A percentile compares a stretch with the other conserved stretches of the same genome.
Conservation (phyloP, 2,888 invertebrate species). For the Calameuta filiformis region DNA sequence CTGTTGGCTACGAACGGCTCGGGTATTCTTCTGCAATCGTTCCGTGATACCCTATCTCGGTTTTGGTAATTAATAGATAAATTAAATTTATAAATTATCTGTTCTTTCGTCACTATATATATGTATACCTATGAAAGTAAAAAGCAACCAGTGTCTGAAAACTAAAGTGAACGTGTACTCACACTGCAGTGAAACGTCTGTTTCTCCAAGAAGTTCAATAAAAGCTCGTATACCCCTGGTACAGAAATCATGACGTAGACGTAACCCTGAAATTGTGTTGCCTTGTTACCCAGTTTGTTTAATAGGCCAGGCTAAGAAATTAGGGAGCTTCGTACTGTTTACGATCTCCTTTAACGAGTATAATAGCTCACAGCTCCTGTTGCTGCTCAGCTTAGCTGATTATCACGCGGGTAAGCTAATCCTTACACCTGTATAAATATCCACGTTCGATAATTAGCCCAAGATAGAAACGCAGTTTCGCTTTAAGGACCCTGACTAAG, state of each 20-base stretch:
- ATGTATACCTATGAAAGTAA: neutral
- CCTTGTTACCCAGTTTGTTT: conserved; percentile 14
- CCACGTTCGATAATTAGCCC: neutral
- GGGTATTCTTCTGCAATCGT: too few species aligned
- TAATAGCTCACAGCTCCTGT: conserved; percentile 6
- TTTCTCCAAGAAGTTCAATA: neutral
- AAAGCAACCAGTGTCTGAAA: neutral
- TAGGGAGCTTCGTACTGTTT: conserved; percentile 33
- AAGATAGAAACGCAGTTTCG: neutral
- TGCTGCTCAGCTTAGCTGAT: conserved; percentile 2
- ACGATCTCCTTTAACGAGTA: conserved; percentile 33
- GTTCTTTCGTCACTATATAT: too few species aligned
- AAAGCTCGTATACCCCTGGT: neutral
- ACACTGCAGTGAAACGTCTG: neutral
- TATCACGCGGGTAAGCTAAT: conserved; percentile 11
- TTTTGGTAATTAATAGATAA: too few species aligned
- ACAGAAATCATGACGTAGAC: neutral
- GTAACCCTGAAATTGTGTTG: neutral
- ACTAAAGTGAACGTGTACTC: neutral
- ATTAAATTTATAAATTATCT: too few species aligned
- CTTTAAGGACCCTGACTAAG: neutral
- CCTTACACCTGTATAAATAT: neutral
- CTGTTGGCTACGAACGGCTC: too few species aligned
- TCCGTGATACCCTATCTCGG: too few species aligned
- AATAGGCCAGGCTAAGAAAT: conserved; percentile 35